Evolutionary conservation across 2,888 invertebrate genomes (phyloP).

Genomic region (Campoplex nolae): DNA sequence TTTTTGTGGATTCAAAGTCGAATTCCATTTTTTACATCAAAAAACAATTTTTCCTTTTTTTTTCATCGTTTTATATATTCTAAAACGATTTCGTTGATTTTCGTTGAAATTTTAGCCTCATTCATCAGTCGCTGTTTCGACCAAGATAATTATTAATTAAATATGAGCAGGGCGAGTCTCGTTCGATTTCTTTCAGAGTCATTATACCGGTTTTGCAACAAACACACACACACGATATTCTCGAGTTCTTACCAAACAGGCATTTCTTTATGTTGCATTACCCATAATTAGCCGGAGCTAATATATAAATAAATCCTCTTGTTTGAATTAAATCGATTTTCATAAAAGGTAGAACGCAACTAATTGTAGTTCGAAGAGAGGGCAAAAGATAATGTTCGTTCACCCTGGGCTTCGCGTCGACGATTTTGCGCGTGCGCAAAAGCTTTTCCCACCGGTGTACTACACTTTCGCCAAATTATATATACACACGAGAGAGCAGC

Average conservation of each 20-base stretch:
- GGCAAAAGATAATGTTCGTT: constrained; percentile 41
- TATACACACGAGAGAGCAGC: not conserved
- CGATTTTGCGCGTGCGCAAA: constrained; percentile 1
- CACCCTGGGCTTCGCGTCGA: not conserved
- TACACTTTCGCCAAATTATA: not conserved
- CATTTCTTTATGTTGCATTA: not conserved
- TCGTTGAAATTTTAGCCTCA: not conserved
- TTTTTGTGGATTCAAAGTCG: too few species aligned
- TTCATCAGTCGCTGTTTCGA: not conserved
- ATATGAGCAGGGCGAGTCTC: not conserved
- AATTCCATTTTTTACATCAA: too few species aligned
- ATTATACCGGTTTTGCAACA: not conserved
- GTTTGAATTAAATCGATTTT: constrained; percentile 43
- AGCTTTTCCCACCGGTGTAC: not conserved
- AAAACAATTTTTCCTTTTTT: too few species aligned
- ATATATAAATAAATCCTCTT: constrained; percentile 1
- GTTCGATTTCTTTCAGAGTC: not conserved
- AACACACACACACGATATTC: not conserved
- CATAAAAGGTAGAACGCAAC: constrained; percentile 51
- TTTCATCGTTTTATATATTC: too few species aligned
- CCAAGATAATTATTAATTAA: not conserved
- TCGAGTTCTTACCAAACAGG: not conserved
- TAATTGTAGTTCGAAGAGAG: constrained; percentile 53
- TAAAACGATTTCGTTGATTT: not conserved
- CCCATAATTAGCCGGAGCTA: not conserved